Percentiles rank a stretch among this genome's conserved stretches.
These are phyloP conservation scores for Progne subis DNA, from an alignment of 2,113 vertebrate genomes.

Conservation along the genomic window DNA sequence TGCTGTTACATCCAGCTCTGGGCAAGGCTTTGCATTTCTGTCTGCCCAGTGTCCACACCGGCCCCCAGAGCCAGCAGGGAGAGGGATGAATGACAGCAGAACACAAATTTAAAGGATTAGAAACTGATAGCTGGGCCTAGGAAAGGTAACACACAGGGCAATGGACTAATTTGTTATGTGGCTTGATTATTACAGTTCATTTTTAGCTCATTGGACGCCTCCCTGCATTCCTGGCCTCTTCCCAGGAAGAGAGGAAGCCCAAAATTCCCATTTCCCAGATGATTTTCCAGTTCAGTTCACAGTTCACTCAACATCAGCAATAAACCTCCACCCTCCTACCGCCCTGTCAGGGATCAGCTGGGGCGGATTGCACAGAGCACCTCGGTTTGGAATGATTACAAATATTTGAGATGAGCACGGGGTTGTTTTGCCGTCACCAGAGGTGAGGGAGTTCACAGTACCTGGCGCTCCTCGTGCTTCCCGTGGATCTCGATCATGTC, in stretches of 20 bases:
- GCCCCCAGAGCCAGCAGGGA: neutral
- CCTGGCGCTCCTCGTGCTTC: constrained; percentile 94
- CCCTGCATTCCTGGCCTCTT: neutral
- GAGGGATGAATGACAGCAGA: neutral
- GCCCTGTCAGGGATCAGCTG: neutral
- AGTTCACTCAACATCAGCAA: neutral
- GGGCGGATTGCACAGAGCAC: neutral
- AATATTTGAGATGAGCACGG: neutral
- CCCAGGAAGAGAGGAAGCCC: neutral
- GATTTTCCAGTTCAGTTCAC: constrained; percentile 32
- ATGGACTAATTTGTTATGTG: neutral
- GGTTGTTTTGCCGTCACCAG: neutral
- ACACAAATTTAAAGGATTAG: neutral
- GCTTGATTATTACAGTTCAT: neutral
- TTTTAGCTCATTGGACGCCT: neutral
- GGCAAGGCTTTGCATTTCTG: neutral
- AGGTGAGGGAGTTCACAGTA: constrained; percentile 1
- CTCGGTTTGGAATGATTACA: neutral
- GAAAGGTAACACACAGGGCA: neutral
- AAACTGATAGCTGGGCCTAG: neutral
- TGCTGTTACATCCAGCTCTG: neutral
- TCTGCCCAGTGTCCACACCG: neutral
- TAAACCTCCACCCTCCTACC: neutral
- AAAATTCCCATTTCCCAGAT: neutral
- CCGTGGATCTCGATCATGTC: constrained; percentile 89